Evolutionary conservation across 2,888 invertebrate genomes (phyloP), one percentile per base, ranked within the genome.

Genomic region (Drosophila niveifrons): DNA sequence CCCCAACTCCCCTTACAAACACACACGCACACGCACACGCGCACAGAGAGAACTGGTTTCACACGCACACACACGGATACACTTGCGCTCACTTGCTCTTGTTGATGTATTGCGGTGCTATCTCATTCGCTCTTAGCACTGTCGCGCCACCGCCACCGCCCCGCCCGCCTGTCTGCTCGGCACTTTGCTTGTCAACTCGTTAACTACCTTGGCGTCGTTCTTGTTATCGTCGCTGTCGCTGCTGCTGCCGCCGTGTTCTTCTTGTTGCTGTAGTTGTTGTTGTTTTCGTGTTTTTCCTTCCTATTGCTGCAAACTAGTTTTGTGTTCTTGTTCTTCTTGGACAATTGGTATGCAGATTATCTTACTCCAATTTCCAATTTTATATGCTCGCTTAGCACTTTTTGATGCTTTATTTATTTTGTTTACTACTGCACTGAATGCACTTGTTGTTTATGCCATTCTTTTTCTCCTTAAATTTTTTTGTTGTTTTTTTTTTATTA

Each of bases 191-290:
- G 81, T 81, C 78, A 84, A 70, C 81, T 81, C 73, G 84, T 82
- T 82, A 84, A 81, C 84, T 81, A 83, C 81, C 81, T 81, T 81
- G 78, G 84, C 75, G 84, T 81, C 78, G 84, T 75, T 84, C 84
- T 84, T 75, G 81, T 81, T 81, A 81, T 84, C 78, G 79, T 67
- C 36, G 75, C 39, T 50, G 67, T 53, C 55, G 55, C 28, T 29
- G 57, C 18, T 18, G 34, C 43, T 41, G 61, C 9, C 43, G 56
- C 63, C 11, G n/a, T 28, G 75, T 23, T 23, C 43, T 29, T 11
- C 17, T 31, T 11, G n/a, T 36, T 43, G 63, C 56, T 59, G 4
- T 36, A 39, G 63, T 57, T 59, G 69, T 59, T 43, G 55, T 43
- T 61, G 57, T 50, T 15, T n/a, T 51, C 59, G 43, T 57, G 78